phyloP scores from a whole-genome alignment of 2,113 vertebrate genomes.

The Argyrosomus japonicus region DNA sequence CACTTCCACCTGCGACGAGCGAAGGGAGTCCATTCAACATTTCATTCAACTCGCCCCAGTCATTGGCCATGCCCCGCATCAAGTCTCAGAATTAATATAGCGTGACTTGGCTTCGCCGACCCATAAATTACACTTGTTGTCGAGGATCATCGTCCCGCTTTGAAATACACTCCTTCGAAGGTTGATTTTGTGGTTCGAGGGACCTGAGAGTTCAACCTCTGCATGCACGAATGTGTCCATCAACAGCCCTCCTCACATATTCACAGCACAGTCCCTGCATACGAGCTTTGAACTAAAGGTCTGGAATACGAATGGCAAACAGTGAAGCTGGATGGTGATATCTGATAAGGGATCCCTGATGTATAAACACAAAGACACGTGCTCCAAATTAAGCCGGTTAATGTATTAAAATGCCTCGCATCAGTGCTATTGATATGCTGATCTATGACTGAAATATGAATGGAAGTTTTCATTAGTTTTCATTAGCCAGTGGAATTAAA shows the following conservation, averaged over 20 bases:
- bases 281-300: background rate
- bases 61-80: conserved; percentile 42
- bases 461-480: conserved; percentile 67
- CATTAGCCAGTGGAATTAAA: conserved; percentile 69
- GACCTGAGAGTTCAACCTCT: conserved; percentile 39
- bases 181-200: conserved; percentile 21
- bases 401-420: conserved; percentile 43
- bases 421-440: conserved; percentile 57
- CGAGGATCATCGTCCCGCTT: conserved; percentile 40
- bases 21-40: conserved; percentile 58
- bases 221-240: conserved; percentile 34
- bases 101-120: conserved; percentile 60
- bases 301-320: conserved; percentile 12
- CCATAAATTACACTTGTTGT: conserved; percentile 62
- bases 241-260: conserved; percentile 3
- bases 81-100: conserved; percentile 53
- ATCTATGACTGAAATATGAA: conserved; percentile 59
- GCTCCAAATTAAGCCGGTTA: conserved; percentile 27
- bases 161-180: conserved; percentile 36
- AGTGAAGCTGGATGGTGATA: conserved; percentile 14
- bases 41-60: conserved; percentile 50
- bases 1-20: conserved; percentile 48
- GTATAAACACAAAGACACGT: conserved; percentile 16
- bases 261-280: background rate
- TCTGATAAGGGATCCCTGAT: conserved; percentile 13